Conservation (phyloP, 2,888 invertebrate species). For the Pristionchus japonicus region DNA sequence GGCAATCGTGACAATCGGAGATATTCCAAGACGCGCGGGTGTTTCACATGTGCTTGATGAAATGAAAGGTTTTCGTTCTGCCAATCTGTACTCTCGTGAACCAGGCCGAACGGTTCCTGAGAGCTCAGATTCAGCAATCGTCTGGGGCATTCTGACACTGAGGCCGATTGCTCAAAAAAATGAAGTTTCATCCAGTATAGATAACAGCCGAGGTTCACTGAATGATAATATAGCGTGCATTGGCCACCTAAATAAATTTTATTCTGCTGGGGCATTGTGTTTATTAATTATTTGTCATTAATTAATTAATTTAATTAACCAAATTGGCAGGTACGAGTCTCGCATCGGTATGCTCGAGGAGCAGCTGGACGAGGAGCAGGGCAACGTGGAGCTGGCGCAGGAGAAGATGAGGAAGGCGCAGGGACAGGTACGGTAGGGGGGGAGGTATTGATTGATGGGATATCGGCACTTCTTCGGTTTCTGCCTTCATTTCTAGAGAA, state of each 20-base stretch:
- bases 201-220: neutral
- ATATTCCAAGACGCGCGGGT: no score
- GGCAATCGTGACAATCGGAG: no score
- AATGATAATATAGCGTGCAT: neutral
- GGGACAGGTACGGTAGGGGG: constrained; percentile 66
- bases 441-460: neutral
- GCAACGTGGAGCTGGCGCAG: constrained; percentile 88
- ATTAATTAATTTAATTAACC: neutral
- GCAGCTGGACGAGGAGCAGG: constrained; percentile 94
- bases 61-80: no score
- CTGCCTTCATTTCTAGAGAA: no score
- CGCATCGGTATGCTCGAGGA: constrained; percentile 91
- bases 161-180: neutral
- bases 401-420: constrained; percentile 88
- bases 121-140: no score
- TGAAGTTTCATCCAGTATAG: neutral
- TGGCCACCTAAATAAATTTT: neutral
- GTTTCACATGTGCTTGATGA: neutral
- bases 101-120: no score
- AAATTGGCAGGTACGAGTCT: constrained; percentile 87
- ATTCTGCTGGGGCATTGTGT: no score
- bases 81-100: no score
- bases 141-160: no score
- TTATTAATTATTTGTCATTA: neutral
- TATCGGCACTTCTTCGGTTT: no score